Conservation (phyloP, 2,113 vertebrate species). For the Pangasianodon hypophthalmus region DNA sequence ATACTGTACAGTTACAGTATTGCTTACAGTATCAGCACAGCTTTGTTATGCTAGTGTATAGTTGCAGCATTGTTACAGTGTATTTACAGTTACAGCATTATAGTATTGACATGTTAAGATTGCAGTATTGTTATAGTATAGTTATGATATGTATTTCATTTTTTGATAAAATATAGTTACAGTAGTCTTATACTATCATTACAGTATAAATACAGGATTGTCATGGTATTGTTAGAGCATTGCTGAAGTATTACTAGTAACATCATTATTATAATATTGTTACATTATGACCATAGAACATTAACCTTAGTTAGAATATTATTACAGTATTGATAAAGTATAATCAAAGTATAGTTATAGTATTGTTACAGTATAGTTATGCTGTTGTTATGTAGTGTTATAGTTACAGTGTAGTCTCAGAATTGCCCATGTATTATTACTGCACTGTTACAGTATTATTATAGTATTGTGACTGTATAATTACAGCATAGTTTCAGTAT, state of each 20-base stretch:
- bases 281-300: not conserved
- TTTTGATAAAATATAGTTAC: too few species aligned
- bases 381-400: not conserved
- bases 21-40: not conserved
- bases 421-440: not conserved
- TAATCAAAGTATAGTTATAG: not conserved
- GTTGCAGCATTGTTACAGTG: not conserved
- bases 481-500: not conserved
- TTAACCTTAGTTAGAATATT: not conserved
- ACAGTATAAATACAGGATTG: not conserved
- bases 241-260: not conserved
- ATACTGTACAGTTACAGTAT: not conserved
- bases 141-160: not conserved
- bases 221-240: not conserved
- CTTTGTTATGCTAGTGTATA: not conserved
- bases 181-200: not conserved
- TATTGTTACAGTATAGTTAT: not conserved
- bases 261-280: too few species aligned
- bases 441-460: not conserved
- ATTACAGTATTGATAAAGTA: not conserved
- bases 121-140: not conserved
- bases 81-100: not conserved
- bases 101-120: not conserved
- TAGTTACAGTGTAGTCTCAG: not conserved
- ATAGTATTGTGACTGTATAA: too few species aligned